Conservation (phyloP, 2,888 invertebrate species). For the Notocelia uddmanniana region DNA sequence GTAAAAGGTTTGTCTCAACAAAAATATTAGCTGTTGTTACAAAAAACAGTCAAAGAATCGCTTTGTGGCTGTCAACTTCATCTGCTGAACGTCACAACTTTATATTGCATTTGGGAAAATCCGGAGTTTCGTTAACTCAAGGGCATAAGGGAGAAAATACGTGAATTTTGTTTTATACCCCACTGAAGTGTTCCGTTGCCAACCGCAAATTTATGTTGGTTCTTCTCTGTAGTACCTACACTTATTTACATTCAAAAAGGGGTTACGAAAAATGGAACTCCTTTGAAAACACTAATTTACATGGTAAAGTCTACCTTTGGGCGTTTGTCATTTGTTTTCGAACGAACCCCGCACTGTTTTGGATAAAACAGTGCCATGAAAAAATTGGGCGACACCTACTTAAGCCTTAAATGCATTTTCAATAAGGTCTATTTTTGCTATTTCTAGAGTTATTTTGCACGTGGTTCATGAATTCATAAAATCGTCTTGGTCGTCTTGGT, state of each 20-base stretch:
- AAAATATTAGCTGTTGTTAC: constrained; percentile 61
- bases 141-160: constrained; percentile 4
- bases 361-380: constrained; percentile 16
- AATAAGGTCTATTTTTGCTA: constrained; percentile 2
- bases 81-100: constrained; percentile 26
- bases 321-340: constrained; percentile 46
- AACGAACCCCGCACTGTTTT: constrained; percentile 23
- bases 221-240: constrained; percentile 49
- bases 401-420: not conserved
- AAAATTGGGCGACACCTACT: not conserved
- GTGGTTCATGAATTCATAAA: constrained; percentile 4
- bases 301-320: constrained; percentile 55
- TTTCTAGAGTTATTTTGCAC: not conserved
- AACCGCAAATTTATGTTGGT: constrained; percentile 53
- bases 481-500: not conserved
- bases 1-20: constrained; percentile 55
- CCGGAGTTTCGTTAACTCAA: not conserved
- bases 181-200: not conserved
- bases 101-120: constrained; percentile 11
- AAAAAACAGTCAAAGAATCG: constrained; percentile 59
- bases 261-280: constrained; percentile 60
- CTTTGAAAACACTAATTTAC: constrained; percentile 56
- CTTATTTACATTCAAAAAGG: constrained; percentile 69
- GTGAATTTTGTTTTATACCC: not conserved
- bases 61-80: constrained; percentile 48